Conservation (phyloP, 2,888 invertebrate species). For the Drosophila tripunctata region DNA sequence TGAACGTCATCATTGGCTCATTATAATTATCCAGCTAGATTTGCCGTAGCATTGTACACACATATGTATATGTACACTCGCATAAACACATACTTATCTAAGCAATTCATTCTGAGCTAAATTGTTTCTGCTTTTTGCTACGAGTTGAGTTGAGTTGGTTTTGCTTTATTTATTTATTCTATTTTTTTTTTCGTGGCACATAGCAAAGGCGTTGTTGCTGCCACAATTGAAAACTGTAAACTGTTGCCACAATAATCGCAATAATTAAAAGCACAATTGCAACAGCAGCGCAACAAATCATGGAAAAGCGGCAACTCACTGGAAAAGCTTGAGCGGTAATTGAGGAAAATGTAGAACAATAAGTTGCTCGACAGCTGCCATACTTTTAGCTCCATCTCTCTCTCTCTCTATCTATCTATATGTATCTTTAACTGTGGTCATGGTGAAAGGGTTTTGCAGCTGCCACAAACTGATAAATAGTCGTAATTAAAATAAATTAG, state of each 20-base stretch:
- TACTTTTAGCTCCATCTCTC: not conserved
- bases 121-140: constrained; percentile 49
- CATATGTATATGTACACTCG: not conserved
- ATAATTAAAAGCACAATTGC: constrained; percentile 65
- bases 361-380: constrained; percentile 46
- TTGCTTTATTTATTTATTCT: constrained; percentile 2
- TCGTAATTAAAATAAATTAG: constrained; percentile 57
- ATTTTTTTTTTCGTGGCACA: not conserved
- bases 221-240: constrained; percentile 68
- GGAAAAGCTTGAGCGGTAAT: constrained; percentile 46
- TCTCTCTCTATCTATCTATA: not conserved
- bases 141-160: not conserved
- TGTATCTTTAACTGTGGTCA: constrained; percentile 11
- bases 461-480: constrained; percentile 42
- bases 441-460: constrained; percentile 63
- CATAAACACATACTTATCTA: constrained; percentile 31
- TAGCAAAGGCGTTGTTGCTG: constrained; percentile 32
- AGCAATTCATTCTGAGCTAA: constrained; percentile 61
- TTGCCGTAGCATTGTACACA: not conserved
- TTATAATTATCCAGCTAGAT: constrained; percentile 36
- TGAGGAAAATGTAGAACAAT: constrained; percentile 65
- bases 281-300: constrained; percentile 54
- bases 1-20: constrained; percentile 44
- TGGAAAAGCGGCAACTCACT: constrained; percentile 27
- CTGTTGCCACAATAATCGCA: constrained; percentile 74